Evolutionary conservation across 2,888 invertebrate species (phyloP), one percentile per base, ranked within the genome.

Genomic region (Leptopterna dolabrata): DNA sequence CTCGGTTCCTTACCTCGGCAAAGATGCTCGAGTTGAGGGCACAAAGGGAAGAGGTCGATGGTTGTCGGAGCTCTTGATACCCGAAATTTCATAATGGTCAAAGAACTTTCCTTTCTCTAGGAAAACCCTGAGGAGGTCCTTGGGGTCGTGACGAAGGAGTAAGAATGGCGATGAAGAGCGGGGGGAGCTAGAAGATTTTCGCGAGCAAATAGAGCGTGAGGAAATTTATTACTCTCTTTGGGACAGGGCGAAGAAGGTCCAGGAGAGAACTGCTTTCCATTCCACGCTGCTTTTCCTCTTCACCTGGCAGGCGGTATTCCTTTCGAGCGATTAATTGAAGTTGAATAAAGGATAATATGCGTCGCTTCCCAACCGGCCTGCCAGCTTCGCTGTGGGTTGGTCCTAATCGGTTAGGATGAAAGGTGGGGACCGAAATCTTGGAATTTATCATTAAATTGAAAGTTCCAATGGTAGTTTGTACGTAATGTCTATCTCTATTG

Each of bases 161-260:
- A 43, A 78, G 45, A 36, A 27, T 45, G 45, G 36, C 43, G 30
- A 51, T 19, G n/a, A 27, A 24, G 30, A 19, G 55, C 3, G 4
- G 41, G 16, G 13, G 41, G 16, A 3, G 78, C 3, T 36, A 36
- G 55, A 4, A 55, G 55, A 55, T 55, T 47, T 82, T 82, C 36
- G 43, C 43, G 27, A 78, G 78, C 78, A 78, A 78, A 78, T 45
- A 45, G 78, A 78, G 78, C 78, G 78, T 43, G 78, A 78, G 43
- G 78, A 78, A 78, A 78, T 78, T 78, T 78, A 78, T 78, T 78
- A 41, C 78, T 78, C 45, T 43, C 73, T 73, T 73, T 73, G 41
- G 78, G 41, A 41, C n/a, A 24, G 43, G 45, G 19, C 43, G n/a
- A 45, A 78, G 45, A 41, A 43, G 43, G 29, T 78, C 78, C 41